Base-by-base conservation (phyloP, 2,113 vertebrate species). In the Circaetus gallicus region DNA sequence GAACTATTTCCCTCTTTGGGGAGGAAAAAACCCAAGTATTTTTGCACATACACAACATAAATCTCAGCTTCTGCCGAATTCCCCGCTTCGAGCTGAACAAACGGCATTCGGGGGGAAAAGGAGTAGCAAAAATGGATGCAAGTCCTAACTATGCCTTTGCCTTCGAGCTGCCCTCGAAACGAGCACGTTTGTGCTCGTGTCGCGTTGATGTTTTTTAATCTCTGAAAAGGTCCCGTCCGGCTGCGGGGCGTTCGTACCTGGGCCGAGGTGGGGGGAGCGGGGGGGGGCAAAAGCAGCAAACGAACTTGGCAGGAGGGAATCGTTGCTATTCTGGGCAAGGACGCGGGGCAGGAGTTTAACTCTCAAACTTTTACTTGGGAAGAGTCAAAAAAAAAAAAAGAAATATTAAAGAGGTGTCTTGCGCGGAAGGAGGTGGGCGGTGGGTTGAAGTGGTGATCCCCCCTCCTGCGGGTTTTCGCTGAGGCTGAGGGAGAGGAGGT, bases 231-330 rank as follows among this genome's bases (percentile, higher is more conserved):
- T 89, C 65, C 81, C 87, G 52, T 97, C 90, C 87, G 38, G 9
- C 95, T 82, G 78, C n/a, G 74, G 80, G 86, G 66, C 52, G 92
- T 13, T 74, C 10, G 49, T 79, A 95, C 84, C 91, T 86, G 89
- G 19, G 32, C 73, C 20, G 79, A 58, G 42, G 26, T 28, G 50
- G 50, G 50, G 67, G 67, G 59, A 72, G 61, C 26, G 63, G 62
- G 62, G 52, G 45, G 69, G 55, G 74, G 40, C 40, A 79, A 69
- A 77, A 86, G 66, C 28, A 38, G 61, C 81, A 73, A 96, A 97
- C 94, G 95, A 95, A 91, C 61, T 77, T 76, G 82, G 49, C 83
- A 45, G 78, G 19, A 79, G 20, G 43, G 47, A 82, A 82, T 45
- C 45, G 62, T 34, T 94, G 32, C 40, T 36, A 4, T 89, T 86